These are phyloP conservation scores for Parelbella ahira DNA, from an alignment of 2,888 invertebrate species.

Conservation along the genomic window DNA sequence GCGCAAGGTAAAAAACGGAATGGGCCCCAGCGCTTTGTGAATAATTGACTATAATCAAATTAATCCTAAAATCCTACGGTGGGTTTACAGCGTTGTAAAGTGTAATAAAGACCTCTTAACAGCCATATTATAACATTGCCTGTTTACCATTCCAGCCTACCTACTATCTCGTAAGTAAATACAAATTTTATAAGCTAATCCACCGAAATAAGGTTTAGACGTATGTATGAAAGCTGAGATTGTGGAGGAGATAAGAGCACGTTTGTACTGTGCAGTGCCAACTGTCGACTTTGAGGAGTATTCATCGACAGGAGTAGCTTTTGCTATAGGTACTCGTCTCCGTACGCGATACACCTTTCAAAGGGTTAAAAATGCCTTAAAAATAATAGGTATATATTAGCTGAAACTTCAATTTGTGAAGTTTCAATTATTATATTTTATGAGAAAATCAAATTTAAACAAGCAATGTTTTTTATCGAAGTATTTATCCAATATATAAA, in stretches of 20 bases:
- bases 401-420: too few species aligned
- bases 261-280: constrained; percentile 4
- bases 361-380: too few species aligned
- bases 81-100: constrained; percentile 78
- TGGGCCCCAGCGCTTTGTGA: constrained; percentile 71
- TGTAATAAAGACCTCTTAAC: constrained; percentile 74
- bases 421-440: too few species aligned
- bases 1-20: constrained; percentile 66
- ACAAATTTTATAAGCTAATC: constrained; percentile 26
- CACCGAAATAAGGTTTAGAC: constrained; percentile 23
- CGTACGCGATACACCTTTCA: too few species aligned
- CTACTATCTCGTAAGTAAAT: constrained; percentile 26
- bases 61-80: constrained; percentile 79
- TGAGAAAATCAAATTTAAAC: too few species aligned
- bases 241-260: constrained; percentile 21
- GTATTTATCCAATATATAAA: too few species aligned
- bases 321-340: too few species aligned
- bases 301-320: too few species aligned
- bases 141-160: constrained; percentile 39
- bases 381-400: too few species aligned
- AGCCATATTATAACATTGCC: constrained; percentile 62
- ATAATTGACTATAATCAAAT: constrained; percentile 81
- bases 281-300: constrained; percentile 1
- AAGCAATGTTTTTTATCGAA: too few species aligned
- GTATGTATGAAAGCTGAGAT: constrained; percentile 21